Evolutionary conservation across 35 echinoderm and acorn worm genomes (phyloP).

Genomic region (Ptychodera flava): DNA sequence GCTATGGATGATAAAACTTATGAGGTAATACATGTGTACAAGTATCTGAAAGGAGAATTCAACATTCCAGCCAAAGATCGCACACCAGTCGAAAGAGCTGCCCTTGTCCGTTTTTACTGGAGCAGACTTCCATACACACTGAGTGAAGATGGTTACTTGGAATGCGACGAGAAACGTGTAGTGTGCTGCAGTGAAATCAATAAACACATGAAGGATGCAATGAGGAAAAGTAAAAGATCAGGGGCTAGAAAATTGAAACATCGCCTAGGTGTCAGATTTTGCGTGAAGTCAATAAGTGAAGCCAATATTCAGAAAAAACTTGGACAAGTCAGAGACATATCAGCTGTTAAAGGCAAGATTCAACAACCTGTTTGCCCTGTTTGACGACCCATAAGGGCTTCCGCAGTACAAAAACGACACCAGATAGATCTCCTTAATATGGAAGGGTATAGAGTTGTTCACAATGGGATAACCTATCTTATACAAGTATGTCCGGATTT

Average conservation of each 20-base stretch:
- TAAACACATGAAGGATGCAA: neutral
- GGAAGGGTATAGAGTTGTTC: neutral
- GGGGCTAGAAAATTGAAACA: constrained; percentile 22
- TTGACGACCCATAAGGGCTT: constrained; percentile 10
- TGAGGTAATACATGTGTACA: constrained; percentile 23
- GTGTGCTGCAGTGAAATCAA: neutral
- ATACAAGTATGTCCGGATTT: too few species aligned
- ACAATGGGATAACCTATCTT: constrained; percentile 8
- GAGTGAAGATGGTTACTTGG: neutral
- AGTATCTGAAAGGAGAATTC: constrained; percentile 26
- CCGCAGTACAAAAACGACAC: constrained; percentile 15
- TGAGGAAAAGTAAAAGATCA: constrained; percentile 15
- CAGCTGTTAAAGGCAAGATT: constrained; percentile 21
- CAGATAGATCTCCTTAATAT: constrained; percentile 24
- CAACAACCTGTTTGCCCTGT: constrained; percentile 8
- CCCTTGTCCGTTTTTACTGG: constrained; percentile 28
- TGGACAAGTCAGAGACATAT: neutral
- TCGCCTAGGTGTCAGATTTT: neutral
- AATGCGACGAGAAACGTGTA: constrained; percentile 15
- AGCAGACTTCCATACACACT: constrained; percentile 21
- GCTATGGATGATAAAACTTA: constrained; percentile 38
- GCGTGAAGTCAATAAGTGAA: constrained; percentile 5
- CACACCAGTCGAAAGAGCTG: constrained; percentile 5
- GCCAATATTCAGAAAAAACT: neutral
- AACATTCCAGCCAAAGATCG: constrained; percentile 11